Percentiles rank a stretch among this genome's conserved stretches.
Evolutionary conservation across 2,113 vertebrate genomes (phyloP).

Genomic region (Vulpes lagopus): DNA sequence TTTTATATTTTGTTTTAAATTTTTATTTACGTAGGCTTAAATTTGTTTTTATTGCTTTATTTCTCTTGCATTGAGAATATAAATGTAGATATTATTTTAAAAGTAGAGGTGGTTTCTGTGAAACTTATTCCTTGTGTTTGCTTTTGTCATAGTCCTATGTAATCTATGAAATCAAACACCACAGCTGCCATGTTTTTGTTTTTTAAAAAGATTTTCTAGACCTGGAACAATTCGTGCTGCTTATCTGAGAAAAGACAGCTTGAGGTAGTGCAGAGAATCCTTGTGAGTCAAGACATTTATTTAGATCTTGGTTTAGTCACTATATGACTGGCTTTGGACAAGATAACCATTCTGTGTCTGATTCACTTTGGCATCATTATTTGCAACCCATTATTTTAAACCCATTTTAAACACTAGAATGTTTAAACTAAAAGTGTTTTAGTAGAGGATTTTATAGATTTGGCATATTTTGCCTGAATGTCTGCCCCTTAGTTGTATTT

Average conservation of each 20-base stretch:
- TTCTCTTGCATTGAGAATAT: background rate
- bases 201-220: background rate
- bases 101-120: conserved; percentile 23
- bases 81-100: background rate
- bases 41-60: conserved; percentile 10
- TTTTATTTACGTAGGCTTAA: background rate
- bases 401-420: background rate
- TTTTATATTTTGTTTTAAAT: background rate
- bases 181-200: background rate
- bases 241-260: background rate
- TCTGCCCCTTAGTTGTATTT: background rate
- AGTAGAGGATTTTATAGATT: conserved; percentile 4
- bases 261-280: background rate
- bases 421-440: conserved; percentile 45
- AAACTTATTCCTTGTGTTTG: background rate
- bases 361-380: background rate
- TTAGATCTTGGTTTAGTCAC: background rate
- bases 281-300: background rate
- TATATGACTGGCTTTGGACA: background rate
- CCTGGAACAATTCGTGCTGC: background rate
- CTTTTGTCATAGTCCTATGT: background rate
- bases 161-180: background rate
- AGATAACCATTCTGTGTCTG: background rate
- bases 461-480: conserved; percentile 6
- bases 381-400: too few species aligned